Evolutionary conservation across 2,113 vertebrate genomes (phyloP).

Genomic region (Cyprinodon variegatus): DNA sequence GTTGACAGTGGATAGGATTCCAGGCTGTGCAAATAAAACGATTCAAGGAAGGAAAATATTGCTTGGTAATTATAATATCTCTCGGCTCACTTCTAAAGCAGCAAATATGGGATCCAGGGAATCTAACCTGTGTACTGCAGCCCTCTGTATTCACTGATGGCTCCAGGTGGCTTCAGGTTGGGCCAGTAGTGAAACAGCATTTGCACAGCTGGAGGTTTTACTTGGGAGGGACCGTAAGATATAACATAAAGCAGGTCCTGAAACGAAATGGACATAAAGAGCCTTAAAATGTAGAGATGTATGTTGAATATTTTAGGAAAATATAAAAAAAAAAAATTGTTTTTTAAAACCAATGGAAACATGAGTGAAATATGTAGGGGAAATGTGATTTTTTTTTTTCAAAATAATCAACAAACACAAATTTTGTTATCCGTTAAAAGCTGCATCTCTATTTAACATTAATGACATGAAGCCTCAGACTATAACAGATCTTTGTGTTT

Average conservation of each 20-base stretch:
- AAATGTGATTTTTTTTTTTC: no score
- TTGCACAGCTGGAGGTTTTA: conserved; percentile 97
- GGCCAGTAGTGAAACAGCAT: conserved; percentile 99
- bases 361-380: not conserved
- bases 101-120: conserved; percentile 7
- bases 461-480: no score
- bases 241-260: conserved; percentile 98
- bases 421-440: no score
- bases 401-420: no score
- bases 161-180: conserved; percentile 97
- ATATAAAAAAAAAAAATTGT: not conserved
- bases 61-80: conserved; percentile 25
- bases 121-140: conserved; percentile 96
- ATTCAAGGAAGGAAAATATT: conserved; percentile 20
- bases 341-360: not conserved
- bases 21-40: conserved; percentile 85
- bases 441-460: no score
- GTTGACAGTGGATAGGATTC: conserved; percentile 99
- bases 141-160: conserved; percentile 98
- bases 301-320: not conserved
- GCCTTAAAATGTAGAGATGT: not conserved
- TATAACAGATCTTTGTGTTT: no score
- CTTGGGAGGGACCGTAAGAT: conserved; percentile 97
- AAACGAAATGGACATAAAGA: conserved; percentile 2
- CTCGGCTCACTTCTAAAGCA: not conserved